These are phyloP conservation scores for Smutsia gigantea DNA, from an alignment of 2,797 vertebrate species.

Conservation along the genomic window DNA sequence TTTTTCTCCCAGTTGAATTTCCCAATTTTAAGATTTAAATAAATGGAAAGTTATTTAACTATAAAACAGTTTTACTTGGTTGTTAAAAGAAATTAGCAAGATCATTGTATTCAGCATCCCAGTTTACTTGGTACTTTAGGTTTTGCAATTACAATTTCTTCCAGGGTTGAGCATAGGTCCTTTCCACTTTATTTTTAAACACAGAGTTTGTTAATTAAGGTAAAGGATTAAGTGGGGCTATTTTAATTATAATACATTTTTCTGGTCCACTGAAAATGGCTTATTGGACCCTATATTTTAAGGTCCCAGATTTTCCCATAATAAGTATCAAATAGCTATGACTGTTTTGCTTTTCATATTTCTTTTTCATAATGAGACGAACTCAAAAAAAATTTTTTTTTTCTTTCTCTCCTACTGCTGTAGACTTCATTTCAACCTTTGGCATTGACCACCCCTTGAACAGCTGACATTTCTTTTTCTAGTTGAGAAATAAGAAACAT, in stretches of 20 bases:
- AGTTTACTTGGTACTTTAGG: neutral
- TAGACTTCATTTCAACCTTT: neutral
- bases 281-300: neutral
- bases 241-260: constrained; percentile 25
- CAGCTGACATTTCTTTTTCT: neutral
- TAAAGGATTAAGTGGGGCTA: neutral
- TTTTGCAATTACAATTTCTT: neutral
- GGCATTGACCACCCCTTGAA: neutral
- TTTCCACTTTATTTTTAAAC: neutral
- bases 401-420: neutral
- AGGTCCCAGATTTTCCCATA: neutral
- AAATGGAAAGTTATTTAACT: neutral
- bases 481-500: constrained; percentile 16
- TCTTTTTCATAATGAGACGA: constrained; percentile 14
- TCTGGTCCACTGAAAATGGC: neutral
- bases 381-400: neutral
- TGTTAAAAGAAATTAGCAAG: neutral
- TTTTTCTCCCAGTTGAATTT: neutral
- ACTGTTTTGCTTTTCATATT: neutral
- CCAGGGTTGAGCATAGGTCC: neutral
- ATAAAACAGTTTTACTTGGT: neutral
- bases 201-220: constrained; percentile 9
- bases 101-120: neutral
- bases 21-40: neutral
- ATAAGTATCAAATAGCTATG: neutral